Conservation (phyloP, 2,797 vertebrate genomes). For the Xyrichtys novacula region DNA sequence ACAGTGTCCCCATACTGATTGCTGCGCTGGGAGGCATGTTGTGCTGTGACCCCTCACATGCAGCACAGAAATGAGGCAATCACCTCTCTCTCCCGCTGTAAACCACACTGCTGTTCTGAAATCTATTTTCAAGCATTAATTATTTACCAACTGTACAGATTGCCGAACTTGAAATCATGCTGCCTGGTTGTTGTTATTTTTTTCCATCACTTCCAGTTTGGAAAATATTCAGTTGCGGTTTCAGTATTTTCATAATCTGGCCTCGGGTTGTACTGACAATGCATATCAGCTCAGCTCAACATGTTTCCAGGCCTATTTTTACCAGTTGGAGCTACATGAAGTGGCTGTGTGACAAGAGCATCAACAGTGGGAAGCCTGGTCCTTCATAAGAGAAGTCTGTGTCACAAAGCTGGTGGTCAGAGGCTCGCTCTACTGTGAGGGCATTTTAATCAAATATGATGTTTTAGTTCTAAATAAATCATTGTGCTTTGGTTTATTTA, state of each 20-base stretch:
- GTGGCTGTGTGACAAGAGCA: neutral
- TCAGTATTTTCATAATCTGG: neutral
- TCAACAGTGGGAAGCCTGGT: conserved; percentile 1
- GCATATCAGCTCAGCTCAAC: conserved; percentile 6
- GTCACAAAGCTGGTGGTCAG: conserved; percentile 24
- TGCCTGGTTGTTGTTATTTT: neutral
- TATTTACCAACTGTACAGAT: conserved; percentile 21
- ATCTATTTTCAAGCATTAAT: conserved; percentile 38
- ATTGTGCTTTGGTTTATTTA: no score
- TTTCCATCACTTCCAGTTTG: neutral
- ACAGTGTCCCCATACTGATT: conserved; percentile 32
- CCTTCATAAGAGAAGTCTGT: neutral
- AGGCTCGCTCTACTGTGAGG: neutral
- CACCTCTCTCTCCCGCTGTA: neutral
- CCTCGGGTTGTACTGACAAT: neutral
- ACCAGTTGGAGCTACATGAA: conserved; percentile 15
- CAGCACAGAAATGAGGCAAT: conserved; percentile 42
- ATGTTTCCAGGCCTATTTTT: conserved; percentile 8
- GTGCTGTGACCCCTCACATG: conserved; percentile 28
- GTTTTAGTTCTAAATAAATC: no score
- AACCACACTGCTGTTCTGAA: conserved; percentile 17
- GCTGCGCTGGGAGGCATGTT: conserved; percentile 25
- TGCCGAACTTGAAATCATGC: neutral
- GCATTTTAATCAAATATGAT: neutral
- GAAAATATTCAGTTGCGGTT: conserved; percentile 2